Base-by-base conservation (phyloP, 2,888 invertebrate genomes). In the Scrobipalpa costella region DNA sequence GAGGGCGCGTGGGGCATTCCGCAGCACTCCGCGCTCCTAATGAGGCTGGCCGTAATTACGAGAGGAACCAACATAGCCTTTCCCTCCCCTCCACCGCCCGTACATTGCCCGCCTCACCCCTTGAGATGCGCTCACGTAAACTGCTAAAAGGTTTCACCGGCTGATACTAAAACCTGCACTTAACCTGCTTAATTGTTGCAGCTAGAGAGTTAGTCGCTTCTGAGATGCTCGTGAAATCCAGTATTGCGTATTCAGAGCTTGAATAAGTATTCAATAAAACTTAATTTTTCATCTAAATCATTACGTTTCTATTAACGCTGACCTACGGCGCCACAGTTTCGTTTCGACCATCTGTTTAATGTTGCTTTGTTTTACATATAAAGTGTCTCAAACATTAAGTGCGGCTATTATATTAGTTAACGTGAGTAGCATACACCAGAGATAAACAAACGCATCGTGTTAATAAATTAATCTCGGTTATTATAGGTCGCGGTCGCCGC, bases 141-240 rank as follows among this genome's bases (percentile, higher is more conserved):
- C 55, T n/a, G 19, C 55, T 55, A 55, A 55, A 55, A 55, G 27
- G 55, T 55, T 55, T 33, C 33, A 55, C 55, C 33, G 55, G 55
- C 33, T 33, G 33, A 55, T n/a, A n/a, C 55, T 55, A 33, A 21
- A n/a, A 33, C 33, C 55, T 50, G 44, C 44, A 44, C 44, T 44
- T 44, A 44, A n/a, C 44, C 15, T 44, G 44, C 44, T 44, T 44
- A 44, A 44, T 44, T 44, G 44, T 44, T 44, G 15, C 15, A 44
- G 44, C 2, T 27, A 27, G 27, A 3, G 27, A 27, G 5, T 5
- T 27, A 44, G 44, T n/a, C 15, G 44, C 44, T 15, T 44, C 44
- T n/a, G 15, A 44, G n/a, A 1, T n/a, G 44, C 44, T 44, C 44
- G n/a, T 15, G 15, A 44, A 44, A 15, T 15, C 15, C 49, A 17